A percentile compares a stretch with the other conserved stretches of the same genome.
These are phyloP conservation scores for Anolis sagrei DNA, from an alignment of 2,113 vertebrate species.

Conservation along the genomic window DNA sequence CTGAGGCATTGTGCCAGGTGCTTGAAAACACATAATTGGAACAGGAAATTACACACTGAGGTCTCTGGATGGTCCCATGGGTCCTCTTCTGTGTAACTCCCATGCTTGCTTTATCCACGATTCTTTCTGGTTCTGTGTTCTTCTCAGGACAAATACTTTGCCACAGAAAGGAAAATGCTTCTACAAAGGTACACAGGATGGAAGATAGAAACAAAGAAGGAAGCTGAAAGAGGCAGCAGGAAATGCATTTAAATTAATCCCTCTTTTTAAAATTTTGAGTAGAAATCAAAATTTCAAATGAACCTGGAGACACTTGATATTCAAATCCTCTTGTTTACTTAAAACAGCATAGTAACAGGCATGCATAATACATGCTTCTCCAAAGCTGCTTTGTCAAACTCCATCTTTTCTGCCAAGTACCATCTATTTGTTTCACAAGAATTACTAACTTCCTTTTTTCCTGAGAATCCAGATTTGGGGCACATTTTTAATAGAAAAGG, in stretches of 20 bases:
- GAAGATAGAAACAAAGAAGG: background rate
- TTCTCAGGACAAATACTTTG: background rate
- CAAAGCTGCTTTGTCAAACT: background rate
- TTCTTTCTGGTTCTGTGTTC: background rate
- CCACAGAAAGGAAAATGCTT: background rate
- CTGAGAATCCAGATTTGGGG: background rate
- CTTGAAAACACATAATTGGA: too few relatives aligned
- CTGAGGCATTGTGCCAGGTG: too few relatives aligned
- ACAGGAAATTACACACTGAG: too few relatives aligned
- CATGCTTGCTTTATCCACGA: background rate
- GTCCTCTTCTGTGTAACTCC: too few relatives aligned
- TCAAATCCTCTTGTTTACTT: constrained; percentile 8
- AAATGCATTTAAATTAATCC: background rate
- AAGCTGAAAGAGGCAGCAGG: background rate
- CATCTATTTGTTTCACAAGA: background rate
- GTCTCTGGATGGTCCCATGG: too few relatives aligned
- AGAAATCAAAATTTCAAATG: constrained; percentile 11
- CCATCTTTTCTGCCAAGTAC: background rate
- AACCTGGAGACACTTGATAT: background rate
- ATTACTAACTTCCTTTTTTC: background rate
- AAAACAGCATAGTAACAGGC: background rate
- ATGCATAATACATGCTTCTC: background rate
- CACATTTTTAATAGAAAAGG: background rate
- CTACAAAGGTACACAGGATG: background rate
- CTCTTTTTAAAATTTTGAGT: background rate